Base-by-base conservation (phyloP, 2,888 invertebrate genomes). In the Embidobia sp. region DNA sequence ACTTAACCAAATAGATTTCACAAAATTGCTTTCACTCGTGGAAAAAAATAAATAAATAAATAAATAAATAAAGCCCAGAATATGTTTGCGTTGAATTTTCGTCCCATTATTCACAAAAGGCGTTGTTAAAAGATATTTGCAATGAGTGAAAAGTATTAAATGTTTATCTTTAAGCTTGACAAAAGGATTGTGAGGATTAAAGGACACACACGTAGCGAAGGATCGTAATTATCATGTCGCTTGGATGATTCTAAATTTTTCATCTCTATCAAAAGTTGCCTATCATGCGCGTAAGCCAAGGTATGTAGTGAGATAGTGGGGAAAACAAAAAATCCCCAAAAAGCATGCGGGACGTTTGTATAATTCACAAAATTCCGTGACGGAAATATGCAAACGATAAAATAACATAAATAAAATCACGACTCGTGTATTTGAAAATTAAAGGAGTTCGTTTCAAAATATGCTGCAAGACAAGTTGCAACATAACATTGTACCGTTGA, bases 251-350 rank as follows among this genome's bases (percentile, higher is more conserved):
- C 64, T 73, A 67, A 57, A 57, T 70, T 69, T 77, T 75, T 66
- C 40, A 42, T 79, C 74, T 70, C 77, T 79, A 78, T 81, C 79
- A 78, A 83, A 84, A 81, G 75, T 82, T 85, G 81, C 82, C 80
- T 85, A 83, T 82, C 88, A 88, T 87, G 88, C 88, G 87, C 87
- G 83, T 85, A 88, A 88, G 86, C 87, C 80, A 85, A 84, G 85
- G 83, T 86, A 82, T 85, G 83, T 86, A 85, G 85, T 86, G 84
- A 88, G 84, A 86, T 84, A 85, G 83, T 85, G 82, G 77, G 77
- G 70, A 72, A 48, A 72, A 72, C 66, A 79, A 86, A 82, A 85
- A 83, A 83, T 84, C 82, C 85, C 86, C 84, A 85, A 87, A 57
- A 84, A 86, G 85, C 89, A 89, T 89, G 89, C 89, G 82, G 84